Conservation (phyloP, 2,797 vertebrate species). For the Pogoniulus pusillus region DNA sequence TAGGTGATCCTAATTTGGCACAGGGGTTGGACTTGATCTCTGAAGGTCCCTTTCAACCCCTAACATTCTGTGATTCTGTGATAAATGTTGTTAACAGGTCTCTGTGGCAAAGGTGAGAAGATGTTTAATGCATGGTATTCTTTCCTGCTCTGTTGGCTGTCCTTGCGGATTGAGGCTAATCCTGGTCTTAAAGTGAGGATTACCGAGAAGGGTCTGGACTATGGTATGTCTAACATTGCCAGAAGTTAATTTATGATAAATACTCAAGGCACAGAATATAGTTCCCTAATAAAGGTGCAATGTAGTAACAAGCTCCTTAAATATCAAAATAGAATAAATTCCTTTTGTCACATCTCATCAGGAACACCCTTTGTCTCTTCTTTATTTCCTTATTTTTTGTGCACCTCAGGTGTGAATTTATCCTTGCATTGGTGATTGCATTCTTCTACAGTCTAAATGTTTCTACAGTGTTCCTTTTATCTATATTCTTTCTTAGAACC, state of each 20-base stretch:
- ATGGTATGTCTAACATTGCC: slow-evolving; percentile 54
- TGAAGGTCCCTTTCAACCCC: too few relatives aligned
- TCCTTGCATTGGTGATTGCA: background rate
- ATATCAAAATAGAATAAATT: background rate
- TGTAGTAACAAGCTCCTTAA: background rate
- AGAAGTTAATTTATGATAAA: background rate
- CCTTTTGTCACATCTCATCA: background rate
- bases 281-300: background rate
- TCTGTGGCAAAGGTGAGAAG: background rate
- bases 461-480: background rate
- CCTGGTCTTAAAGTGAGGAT: slow-evolving; percentile 72
- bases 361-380: background rate
- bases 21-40: too few relatives aligned
- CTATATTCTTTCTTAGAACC: background rate
- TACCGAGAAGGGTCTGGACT: slow-evolving; percentile 71
- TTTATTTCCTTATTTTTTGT: background rate
- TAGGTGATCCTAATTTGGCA: too few relatives aligned
- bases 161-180: slow-evolving; percentile 38
- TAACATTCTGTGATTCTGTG: background rate
- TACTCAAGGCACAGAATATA: background rate
- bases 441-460: background rate
- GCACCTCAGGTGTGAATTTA: background rate
- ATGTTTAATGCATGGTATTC: slow-evolving; percentile 36
- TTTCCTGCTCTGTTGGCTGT: slow-evolving; percentile 45
- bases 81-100: slow-evolving; percentile 38